Evolutionary conservation across 2,113 vertebrate genomes (phyloP).

Genomic region (Hyla sarda): DNA sequence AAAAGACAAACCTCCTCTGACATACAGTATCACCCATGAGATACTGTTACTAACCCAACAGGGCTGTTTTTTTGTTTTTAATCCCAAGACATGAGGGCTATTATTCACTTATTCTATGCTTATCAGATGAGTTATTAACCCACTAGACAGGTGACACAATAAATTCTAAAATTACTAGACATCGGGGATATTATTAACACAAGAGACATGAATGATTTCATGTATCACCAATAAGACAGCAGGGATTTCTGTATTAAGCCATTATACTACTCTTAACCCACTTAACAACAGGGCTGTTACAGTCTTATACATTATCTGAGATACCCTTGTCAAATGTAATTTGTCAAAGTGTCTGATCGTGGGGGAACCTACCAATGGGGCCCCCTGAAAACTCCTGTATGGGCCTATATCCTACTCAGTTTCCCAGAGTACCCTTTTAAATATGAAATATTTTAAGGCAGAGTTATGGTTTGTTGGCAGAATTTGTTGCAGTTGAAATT

Average conservation of each 20-base stretch:
- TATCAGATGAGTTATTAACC: background rate
- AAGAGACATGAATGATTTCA: background rate
- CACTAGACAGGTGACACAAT: background rate
- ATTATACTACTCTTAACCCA: background rate
- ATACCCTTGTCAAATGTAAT: no score
- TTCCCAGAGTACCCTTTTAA: no score
- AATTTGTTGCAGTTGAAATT: no score
- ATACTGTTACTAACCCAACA: background rate
- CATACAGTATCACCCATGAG: background rate
- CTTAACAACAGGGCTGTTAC: background rate
- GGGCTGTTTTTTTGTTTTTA: background rate
- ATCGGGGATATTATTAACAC: background rate
- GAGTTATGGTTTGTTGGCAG: no score
- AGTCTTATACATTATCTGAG: no score
- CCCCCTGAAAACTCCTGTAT: no score
- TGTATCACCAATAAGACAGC: no score
- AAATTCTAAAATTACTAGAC: background rate
- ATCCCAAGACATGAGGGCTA: background rate
- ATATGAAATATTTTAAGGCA: no score
- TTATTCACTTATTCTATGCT: background rate
- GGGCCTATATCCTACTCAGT: no score
- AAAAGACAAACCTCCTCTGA: background rate
- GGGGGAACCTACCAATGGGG: no score
- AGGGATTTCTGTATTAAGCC: no score
- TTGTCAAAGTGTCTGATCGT: no score